phyloP scores from a whole-genome alignment of 2,113 vertebrate genomes.

The Euleptes europaea region DNA sequence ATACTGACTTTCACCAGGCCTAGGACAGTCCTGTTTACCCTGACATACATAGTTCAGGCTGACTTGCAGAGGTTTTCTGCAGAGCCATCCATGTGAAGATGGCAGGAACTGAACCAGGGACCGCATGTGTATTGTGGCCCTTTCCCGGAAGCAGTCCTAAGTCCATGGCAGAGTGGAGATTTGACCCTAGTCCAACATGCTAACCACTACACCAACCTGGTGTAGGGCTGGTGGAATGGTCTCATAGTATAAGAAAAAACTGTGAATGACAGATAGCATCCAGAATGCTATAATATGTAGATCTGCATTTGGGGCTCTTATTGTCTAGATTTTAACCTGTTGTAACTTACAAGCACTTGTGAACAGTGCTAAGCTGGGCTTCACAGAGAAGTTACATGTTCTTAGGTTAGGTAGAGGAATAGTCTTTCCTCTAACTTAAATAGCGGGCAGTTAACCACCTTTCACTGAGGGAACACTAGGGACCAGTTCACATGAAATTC shows the following conservation, averaged over 20 bases:
- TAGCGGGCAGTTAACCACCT: too few species aligned
- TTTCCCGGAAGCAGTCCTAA: too few species aligned
- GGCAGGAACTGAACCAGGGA: not conserved
- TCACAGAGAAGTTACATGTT: not conserved
- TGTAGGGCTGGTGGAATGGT: not conserved
- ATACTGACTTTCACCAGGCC: not conserved
- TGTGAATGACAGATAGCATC: not conserved
- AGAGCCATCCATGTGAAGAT: not conserved
- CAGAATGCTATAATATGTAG: not conserved
- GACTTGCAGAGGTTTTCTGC: not conserved
- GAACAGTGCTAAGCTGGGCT: not conserved
- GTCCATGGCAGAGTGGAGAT: too few species aligned
- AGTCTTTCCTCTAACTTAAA: not conserved
- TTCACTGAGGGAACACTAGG: not conserved
- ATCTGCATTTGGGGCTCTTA: not conserved
- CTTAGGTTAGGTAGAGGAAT: not conserved
- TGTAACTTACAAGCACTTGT: too few species aligned
- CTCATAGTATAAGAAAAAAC: not conserved
- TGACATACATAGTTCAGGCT: not conserved
- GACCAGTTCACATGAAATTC: too few species aligned
- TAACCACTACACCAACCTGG: too few species aligned
- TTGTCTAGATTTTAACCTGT: not conserved
- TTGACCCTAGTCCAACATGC: too few species aligned
- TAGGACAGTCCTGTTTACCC: too few species aligned
- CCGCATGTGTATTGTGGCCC: not conserved